phyloP scores from a whole-genome alignment of 1,140 invertebrate species.

The Drosophila teissieri region DNA sequence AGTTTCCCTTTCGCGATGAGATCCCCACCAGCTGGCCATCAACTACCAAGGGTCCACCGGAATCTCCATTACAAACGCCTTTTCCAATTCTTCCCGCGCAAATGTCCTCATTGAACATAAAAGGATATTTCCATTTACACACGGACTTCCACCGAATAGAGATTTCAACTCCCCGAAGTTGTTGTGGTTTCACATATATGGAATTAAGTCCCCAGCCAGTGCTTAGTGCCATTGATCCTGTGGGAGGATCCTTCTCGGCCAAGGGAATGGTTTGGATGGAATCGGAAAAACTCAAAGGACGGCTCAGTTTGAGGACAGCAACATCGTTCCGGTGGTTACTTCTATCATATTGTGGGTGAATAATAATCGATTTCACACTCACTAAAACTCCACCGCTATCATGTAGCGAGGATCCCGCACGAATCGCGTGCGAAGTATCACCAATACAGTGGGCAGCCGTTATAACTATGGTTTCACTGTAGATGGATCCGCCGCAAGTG shows the following conservation, averaged over 20 bases:
- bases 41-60: not conserved
- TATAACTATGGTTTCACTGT: slow-evolving; percentile 84
- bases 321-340: not conserved
- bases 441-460: slow-evolving; percentile 86
- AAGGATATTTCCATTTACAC: not conserved
- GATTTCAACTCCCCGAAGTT: not conserved
- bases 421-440: not conserved
- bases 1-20: not conserved
- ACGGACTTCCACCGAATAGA: not conserved
- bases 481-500: slow-evolving; percentile 86
- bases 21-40: not conserved
- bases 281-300: not conserved
- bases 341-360: not conserved
- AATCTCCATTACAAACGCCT: not conserved
- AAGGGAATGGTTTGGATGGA: not conserved
- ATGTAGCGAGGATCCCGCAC: slow-evolving; percentile 25
- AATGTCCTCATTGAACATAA: not conserved
- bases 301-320: not conserved
- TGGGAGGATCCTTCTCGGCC: not conserved
- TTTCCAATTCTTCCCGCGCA: not conserved
- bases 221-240: not conserved
- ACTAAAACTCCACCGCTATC: slow-evolving; percentile 7
- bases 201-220: not conserved
- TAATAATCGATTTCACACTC: not conserved
- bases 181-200: accelerated